phyloP scores from a whole-genome alignment of 2,888 invertebrate genomes.

The Drosophila mayaguana region DNA sequence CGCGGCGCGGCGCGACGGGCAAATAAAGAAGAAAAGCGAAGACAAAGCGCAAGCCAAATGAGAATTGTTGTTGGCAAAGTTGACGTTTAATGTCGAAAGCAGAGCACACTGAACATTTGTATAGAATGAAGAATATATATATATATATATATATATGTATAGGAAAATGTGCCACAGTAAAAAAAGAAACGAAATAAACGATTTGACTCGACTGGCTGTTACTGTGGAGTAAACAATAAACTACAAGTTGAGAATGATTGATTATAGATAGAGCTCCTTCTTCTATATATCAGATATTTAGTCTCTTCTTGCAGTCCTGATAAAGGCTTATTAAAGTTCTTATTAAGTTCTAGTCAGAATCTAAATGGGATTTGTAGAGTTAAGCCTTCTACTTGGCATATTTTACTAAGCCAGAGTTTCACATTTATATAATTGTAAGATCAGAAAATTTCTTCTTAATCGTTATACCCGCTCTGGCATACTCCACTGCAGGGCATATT shows the following conservation, averaged over 20 bases:
- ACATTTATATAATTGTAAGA: no score
- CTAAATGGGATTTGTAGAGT: no score
- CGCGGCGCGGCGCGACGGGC: neutral
- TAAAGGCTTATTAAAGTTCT: no score
- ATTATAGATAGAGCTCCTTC: neutral
- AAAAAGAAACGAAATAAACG: neutral
- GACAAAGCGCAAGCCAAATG: constrained; percentile 31
- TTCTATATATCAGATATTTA: neutral
- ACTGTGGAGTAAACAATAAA: neutral
- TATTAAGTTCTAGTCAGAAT: no score
- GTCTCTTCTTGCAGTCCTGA: neutral
- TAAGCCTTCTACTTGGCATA: no score
- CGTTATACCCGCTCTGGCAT: neutral
- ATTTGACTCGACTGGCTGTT: neutral
- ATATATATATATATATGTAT: no score
- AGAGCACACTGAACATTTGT: constrained; percentile 37
- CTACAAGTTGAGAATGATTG: neutral
- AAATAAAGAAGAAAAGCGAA: constrained; percentile 50
- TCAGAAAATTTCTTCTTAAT: neutral
- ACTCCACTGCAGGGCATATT: neutral
- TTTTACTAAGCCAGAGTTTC: no score
- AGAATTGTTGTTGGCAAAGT: constrained; percentile 48
- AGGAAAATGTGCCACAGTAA: neutral
- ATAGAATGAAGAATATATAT: constrained; percentile 41
- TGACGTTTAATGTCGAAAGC: constrained; percentile 44